Evolutionary conservation across 2,888 invertebrate species (phyloP), one percentile per base, ranked within the genome.

Genomic region (Dendrolimus pini): DNA sequence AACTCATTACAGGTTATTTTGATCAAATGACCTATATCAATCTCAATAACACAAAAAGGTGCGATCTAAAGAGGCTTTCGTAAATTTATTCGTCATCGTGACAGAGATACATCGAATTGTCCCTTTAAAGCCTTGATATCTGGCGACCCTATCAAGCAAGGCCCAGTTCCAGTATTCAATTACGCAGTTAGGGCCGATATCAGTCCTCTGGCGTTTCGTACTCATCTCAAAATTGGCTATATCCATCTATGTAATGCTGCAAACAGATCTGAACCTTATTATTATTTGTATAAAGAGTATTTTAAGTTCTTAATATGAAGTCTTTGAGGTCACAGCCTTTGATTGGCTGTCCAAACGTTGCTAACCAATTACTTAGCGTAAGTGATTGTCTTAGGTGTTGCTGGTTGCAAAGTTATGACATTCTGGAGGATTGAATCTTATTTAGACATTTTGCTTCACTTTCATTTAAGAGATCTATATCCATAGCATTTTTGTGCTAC

Each of bases 351-450:
- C 78, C 77, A 78, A 80, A 77, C 75, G 79, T 75, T 82, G 82
- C 80, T 78, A 76, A 78, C 82, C 85, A 87, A 87, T 89, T 87
- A 88, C 85, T 88, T 85, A 83, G 75, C 68, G 72, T 83, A 85
- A 88, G 86, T 86, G 83, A 86, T 88, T 88, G 86, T 85, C 79
- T 83, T 82, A 75, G 67, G 66, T 70, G 68, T 63, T 64, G 71
- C 65, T 61, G 61, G 61, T 71, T 75, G 75, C 69, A 73, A 73
- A 76, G 75, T 75, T 73, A 60, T 68, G 63, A 65, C 30, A 30
- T 30, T 30, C 6, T 30, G 30, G 3, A 30, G 30, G 6, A 30
- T 30, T 30, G 30, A 30, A 30, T 30, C 3, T 30, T 30, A 30
- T 30, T 30, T 30, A 30, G 30, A 30, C 3, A 30, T 30, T 30